Evolutionary conservation across 2,113 vertebrate species (phyloP), one percentile per base, ranked within the genome.

Genomic region (Vidua macroura): DNA sequence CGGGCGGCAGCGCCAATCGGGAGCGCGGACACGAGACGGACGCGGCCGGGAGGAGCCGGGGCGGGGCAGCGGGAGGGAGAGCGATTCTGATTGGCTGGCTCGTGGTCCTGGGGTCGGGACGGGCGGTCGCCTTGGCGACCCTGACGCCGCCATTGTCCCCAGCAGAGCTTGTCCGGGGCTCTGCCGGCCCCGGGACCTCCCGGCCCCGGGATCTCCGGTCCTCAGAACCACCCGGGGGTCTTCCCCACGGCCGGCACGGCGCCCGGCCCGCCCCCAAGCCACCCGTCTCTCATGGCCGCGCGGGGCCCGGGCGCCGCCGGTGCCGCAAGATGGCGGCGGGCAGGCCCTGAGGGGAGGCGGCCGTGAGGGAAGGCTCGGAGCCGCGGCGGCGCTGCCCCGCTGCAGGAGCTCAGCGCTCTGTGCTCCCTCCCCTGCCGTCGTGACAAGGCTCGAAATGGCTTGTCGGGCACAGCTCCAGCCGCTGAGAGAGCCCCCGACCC

Each of bases 311-410:
- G 56, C 56, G 22, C 56, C n/a, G 56, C 56, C n/a, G n/a, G 14
- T 11, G 56, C 56, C 22, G 15, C 5, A 78, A 90, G 66, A 88
- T 85, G 95, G 93, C 78, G 69, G 78, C 44, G 28, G 33, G 24
- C 30, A 5, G 56, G 5, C 13, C 19, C 3, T 9, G 69, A 5
- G 15, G 23, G 55, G 19, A 15, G 62, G 73, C 30, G 6, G 72
- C 62, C 7, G 4, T 17, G 62, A 39, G 69, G 64, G 12, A 1
- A 2, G n/a, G 1, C 13, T 37, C 10, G 67, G 44, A 13, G 55
- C 13, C 6, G 27, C 55, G 10, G 3, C 41, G 4, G 8, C 0
- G 35, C 19, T 56, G n/a, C 8, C 13, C 10, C 9, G 7, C 5
- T 9, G 22, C 21, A 2, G 83, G 58, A 73, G 68, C 35, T 6